A percentile compares a stretch with the other conserved stretches of the same genome.
phyloP scores from a whole-genome alignment of 2,113 vertebrate species.

The Campylorhamphus procurvoides region DNA sequence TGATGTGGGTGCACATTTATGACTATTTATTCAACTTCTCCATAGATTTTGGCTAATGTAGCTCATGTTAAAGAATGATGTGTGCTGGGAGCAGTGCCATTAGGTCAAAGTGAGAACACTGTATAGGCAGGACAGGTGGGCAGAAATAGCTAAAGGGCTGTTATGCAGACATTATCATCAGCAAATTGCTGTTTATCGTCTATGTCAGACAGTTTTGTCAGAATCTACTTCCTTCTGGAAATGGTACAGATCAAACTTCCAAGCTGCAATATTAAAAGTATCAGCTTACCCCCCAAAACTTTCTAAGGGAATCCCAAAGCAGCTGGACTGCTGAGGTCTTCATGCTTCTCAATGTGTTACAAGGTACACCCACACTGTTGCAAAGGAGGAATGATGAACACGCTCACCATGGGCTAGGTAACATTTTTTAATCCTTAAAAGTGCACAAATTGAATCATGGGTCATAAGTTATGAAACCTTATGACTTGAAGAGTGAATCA shows the following conservation, averaged over 20 bases:
- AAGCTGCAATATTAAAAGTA: not conserved
- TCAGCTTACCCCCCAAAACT: accelerated
- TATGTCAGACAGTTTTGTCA: not conserved
- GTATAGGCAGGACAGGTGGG: not conserved
- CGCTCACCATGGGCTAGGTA: not conserved
- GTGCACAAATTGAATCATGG: not conserved
- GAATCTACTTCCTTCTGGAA: not conserved
- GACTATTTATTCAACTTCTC: not conserved
- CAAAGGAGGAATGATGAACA: not conserved
- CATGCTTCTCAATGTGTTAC: accelerated
- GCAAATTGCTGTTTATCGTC: not conserved
- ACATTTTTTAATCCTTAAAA: not conserved
- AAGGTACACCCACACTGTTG: accelerated
- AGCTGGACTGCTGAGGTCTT: not conserved
- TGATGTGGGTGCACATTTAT: not conserved
- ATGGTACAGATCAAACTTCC: not conserved
- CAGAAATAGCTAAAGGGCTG: not conserved
- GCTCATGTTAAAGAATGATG: not conserved
- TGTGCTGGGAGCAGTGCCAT: not conserved
- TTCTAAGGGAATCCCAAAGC: not conserved
- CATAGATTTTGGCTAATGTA: not conserved
- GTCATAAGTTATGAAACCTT: not conserved
- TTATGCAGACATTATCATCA: not conserved
- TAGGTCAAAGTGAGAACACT: not conserved
- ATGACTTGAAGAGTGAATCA: not conserved